These are phyloP conservation scores for Tribolium madens DNA, from an alignment of 1,140 invertebrate species.

Conservation along the genomic window DNA sequence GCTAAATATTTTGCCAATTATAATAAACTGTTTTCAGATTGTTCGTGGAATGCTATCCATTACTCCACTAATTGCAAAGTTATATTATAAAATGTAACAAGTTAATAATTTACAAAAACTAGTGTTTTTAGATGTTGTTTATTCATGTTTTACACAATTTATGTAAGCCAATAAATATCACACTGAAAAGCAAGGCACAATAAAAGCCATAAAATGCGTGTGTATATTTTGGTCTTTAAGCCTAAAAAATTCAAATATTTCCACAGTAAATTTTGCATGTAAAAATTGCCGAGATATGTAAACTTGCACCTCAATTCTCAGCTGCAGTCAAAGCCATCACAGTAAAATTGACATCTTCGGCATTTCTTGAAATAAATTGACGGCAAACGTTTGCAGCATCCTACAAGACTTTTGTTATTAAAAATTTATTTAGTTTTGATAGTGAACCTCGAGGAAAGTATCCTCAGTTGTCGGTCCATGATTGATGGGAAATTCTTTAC, in stretches of 20 bases:
- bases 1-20: too few species aligned
- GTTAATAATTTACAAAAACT: too few species aligned
- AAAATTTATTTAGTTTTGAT: background rate
- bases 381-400: conserved; percentile 86
- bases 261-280: background rate
- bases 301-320: conserved; percentile 48
- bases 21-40: too few species aligned
- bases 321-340: conserved; percentile 77
- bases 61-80: too few species aligned
- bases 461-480: conserved; percentile 85
- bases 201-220: background rate
- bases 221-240: background rate
- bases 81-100: too few species aligned
- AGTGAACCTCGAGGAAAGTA: conserved; percentile 71
- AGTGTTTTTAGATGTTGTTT: too few species aligned
- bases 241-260: background rate
- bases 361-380: conserved; percentile 87
- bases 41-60: too few species aligned
- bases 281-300: background rate
- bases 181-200: background rate
- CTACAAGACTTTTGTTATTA: conserved; percentile 27
- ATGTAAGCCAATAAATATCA: background rate
- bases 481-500: conserved; percentile 85
- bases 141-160: too few species aligned
- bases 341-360: conserved; percentile 86